Evolutionary conservation across 2,888 invertebrate species (phyloP), one percentile per base, ranked within the genome.

Genomic region (Drosophila eohydei): DNA sequence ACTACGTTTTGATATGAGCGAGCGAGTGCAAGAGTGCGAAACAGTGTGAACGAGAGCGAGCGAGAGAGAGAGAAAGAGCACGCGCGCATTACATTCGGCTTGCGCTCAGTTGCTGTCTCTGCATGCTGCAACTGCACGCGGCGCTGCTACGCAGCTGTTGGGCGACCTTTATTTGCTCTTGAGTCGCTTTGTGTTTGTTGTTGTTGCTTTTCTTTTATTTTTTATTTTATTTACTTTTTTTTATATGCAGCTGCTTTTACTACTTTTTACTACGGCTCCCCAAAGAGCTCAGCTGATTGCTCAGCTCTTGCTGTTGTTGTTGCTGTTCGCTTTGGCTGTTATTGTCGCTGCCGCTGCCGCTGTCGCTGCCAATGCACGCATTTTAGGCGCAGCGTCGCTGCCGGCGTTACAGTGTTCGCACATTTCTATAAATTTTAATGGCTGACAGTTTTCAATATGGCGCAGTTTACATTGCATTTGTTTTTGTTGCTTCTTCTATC

Each of bases 131-230:
- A 69, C 61, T 65, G 68, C 71, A 67, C 40, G 77, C 75, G 65
- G 56, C 84, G 79, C 84, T 72, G 82, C 79, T 71, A 83, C 81
- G 81, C 87, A 81, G 84, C 68, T 82, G 81, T 80, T 64, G 70
- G 71, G 77, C 84, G 89, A 88, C 89, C 89, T 88, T 83, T 88
- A 83, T 81, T 86, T 83, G 84, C 87, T 81, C 81, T 89, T 88
- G 81, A 80, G 80, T 62, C 65, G 65, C 71, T 70, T 82, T 65
- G 54, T 56, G 57, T 78, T 46, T 61, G 60, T 9, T 65, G 46
- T 59, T 58, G 55, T 61, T 74, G 30, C 43, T 61, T 50, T 58
- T 43, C 34, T 8, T 40, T 54, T 61, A 65, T 21, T 69, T 63
- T 44, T 60, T 50, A 32, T 57, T 69, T 55, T 46, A 50, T 16